Evolutionary conservation across 2,113 vertebrate species (phyloP), one percentile per base, ranked within the genome.

Genomic region (Cephalopholis sonnerati): DNA sequence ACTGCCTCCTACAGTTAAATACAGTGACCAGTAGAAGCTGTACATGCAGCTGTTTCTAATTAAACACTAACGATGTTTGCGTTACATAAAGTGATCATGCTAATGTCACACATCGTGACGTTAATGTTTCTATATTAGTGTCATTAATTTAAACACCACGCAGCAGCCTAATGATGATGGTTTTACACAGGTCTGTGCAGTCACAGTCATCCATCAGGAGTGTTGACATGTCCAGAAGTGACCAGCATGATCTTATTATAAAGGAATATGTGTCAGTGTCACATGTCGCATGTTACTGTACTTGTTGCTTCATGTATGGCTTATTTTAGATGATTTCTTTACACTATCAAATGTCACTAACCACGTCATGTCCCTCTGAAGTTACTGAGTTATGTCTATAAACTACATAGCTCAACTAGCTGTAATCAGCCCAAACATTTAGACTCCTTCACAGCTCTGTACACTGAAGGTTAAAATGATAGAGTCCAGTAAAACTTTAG

Each of bases 121-220:
- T 27, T 0, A 16, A 6, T 25, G 5, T 61, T 29, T n/a, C 0
- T 0, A 3, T 63, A 8, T 63, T 15, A 7, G 10, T 24, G 12
- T 2, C n/a, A 16, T 32, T 32, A 18, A 10, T 44, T 44, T 12
- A 18, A 44, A 1, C 41, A 12, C 10, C 11, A 44, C 11, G 2
- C 11, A 44, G 41, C 10, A 44, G 8, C 41, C 8, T 44, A 3
- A 41, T 11, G 9, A 2, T 41, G 3, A 41, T 12, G 41, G 41
- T 10, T 41, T 41, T 12, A 44, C 9, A 9, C 32, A 36, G 6
- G 32, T 36, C 32, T 7, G 32, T 36, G 1, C 32, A 36, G 32
- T 36, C 2, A 29, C 46, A 48, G 13, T 48, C 2, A 48, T 4
- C 16, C 12, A 48, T 5, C 3, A 4, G 13, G 3, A 15, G 12